Evolutionary conservation across 2,113 vertebrate genomes (phyloP).

Genomic region (Siniperca chuatsi): DNA sequence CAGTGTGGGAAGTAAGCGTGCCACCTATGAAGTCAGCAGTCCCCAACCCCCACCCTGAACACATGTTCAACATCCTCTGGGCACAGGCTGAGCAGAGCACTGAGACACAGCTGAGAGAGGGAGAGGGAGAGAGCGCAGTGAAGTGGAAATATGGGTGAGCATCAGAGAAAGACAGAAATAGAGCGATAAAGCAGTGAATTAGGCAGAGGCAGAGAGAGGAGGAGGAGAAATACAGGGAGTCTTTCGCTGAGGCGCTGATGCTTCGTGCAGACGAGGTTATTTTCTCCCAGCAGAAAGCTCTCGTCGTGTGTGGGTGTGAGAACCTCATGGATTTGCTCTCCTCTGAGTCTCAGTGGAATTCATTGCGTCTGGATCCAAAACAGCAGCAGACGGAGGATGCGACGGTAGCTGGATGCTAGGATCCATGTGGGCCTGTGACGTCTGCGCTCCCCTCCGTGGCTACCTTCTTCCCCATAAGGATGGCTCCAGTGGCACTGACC

Average conservation of each 20-base stretch:
- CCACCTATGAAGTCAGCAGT: slow-evolving; percentile 79
- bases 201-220: slow-evolving; percentile 50
- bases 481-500: slow-evolving; percentile 58
- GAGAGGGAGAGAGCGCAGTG: slow-evolving; percentile 56
- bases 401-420: slow-evolving; percentile 42
- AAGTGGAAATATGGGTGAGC: slow-evolving; percentile 77
- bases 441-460: neutral
- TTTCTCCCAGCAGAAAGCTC: slow-evolving; percentile 8
- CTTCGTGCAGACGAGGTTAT: slow-evolving; percentile 39
- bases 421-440: slow-evolving; percentile 66
- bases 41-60: slow-evolving; percentile 78
- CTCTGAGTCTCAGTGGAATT: slow-evolving; percentile 46
- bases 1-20: slow-evolving; percentile 63
- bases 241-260: slow-evolving; percentile 37
- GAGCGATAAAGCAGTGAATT: slow-evolving; percentile 77
- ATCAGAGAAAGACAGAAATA: slow-evolving; percentile 79
- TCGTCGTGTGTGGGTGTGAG: slow-evolving; percentile 47
- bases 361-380: slow-evolving; percentile 34
- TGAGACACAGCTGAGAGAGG: slow-evolving; percentile 64
- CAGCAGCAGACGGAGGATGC: slow-evolving; percentile 50
- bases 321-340: slow-evolving; percentile 55
- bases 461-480: slow-evolving; percentile 33
- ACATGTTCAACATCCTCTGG: slow-evolving; percentile 82
- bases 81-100: slow-evolving; percentile 62
- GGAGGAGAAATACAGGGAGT: slow-evolving; percentile 37